Evolutionary conservation across 2,888 invertebrate genomes (phyloP), one percentile per base, ranked within the genome.

Genomic region (Pristionchus arcanus): DNA sequence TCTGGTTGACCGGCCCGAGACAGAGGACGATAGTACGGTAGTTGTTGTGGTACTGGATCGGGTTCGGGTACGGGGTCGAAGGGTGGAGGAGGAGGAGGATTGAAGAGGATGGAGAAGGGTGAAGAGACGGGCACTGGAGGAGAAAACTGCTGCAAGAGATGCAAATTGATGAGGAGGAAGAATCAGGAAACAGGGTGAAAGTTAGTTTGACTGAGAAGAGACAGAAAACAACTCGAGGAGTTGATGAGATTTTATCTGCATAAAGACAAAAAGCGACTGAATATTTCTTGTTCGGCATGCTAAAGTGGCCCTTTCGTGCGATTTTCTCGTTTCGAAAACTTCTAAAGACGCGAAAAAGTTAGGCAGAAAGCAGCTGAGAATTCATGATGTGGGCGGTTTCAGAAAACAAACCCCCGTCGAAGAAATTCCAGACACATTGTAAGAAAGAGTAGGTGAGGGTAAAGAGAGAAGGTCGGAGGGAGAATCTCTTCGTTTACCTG

Each of bases 31-130:
- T 49, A 81, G n/a, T 28, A 21, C 42, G 42, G 42, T 3, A 49
- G 42, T 25, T 25, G 81, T 21, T 25, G 25, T 31, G 19, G 42
- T 21, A 19, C 81, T 13, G 81, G 49, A 13, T 53, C 81, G 3
- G 53, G 15, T n/a, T 81, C 81, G 3, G 81, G 81, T 2, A 42
- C 49, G n/a, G 81, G 81, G n/a, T 81, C 81, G 81, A 81, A 81
- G n/a, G 81, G 81, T 7, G 81, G 81, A 7, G 81, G 81, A 21
- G 81, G 81, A 5, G 81, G 53, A 0, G 81, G 81, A 53, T 81
- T 81, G 81, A 81, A 81, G 49, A 81, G 81, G 28, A 81, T 81
- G 81, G 81, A 81, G 81, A 81, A 81, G 49, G 81, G 81, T n/a
- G 81, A 81, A 53, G 81, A 49, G n/a, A 81, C 49, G 81, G 81